Conservation (phyloP, 2,888 invertebrate genomes). For the Chironomus riparius region DNA sequence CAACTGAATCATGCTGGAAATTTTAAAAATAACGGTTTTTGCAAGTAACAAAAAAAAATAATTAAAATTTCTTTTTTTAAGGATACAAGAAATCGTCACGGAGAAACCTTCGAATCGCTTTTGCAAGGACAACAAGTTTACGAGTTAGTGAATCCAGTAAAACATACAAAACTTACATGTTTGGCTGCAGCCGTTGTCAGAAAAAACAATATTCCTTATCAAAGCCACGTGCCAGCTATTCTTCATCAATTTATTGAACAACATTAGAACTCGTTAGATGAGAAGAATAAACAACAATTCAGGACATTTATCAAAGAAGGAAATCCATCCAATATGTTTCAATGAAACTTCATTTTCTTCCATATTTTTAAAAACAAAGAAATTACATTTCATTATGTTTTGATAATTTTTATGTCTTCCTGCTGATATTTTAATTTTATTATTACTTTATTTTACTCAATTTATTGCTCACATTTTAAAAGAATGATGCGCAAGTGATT, state of each 20-base stretch:
- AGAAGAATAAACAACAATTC: neutral
- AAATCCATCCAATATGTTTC: neutral
- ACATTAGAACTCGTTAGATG: slow-evolving; percentile 33
- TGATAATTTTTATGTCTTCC: too few species aligned
- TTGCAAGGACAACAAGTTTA: slow-evolving; percentile 54
- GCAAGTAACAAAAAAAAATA: neutral
- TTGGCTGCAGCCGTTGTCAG: slow-evolving; percentile 75
- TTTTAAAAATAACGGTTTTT: too few species aligned
- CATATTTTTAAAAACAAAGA: too few species aligned
- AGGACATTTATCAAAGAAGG: neutral
- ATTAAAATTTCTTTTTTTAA: slow-evolving; percentile 29
- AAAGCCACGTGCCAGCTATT: slow-evolving; percentile 47
- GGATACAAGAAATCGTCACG: slow-evolving; percentile 61
- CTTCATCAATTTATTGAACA: slow-evolving; percentile 44
- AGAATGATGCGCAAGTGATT: too few species aligned
- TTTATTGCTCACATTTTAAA: too few species aligned
- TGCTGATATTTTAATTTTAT: too few species aligned
- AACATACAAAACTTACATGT: slow-evolving; percentile 73
- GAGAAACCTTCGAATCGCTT: slow-evolving; percentile 65
- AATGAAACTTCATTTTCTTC: too few species aligned
- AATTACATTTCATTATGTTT: neutral
- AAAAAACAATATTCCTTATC: slow-evolving; percentile 57
- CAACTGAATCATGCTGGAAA: too few species aligned
- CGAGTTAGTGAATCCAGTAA: slow-evolving; percentile 63
- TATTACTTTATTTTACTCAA: too few species aligned